phyloP scores from a whole-genome alignment of 2,797 vertebrate species.

The Monodelphis domestica region DNA sequence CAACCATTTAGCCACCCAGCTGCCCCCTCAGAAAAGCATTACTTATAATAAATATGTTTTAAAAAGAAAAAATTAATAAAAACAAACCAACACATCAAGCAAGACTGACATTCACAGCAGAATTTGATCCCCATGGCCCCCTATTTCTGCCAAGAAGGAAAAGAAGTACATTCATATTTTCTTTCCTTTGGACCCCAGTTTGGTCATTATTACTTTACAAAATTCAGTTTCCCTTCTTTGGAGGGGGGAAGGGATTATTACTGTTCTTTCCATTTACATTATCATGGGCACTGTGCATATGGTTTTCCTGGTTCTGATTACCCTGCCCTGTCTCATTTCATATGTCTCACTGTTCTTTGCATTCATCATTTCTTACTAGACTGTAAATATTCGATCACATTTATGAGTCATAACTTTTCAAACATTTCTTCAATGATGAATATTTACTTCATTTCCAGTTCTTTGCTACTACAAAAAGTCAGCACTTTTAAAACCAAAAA shows the following conservation, averaged over 20 bases:
- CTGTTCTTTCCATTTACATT: not conserved
- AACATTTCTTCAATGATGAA: not conserved
- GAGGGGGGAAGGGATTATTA: not conserved
- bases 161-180: not conserved
- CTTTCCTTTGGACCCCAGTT: not conserved
- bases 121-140: not conserved
- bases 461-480: not conserved
- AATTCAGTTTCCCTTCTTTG: not conserved
- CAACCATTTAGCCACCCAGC: not conserved
- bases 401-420: not conserved
- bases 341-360: not conserved
- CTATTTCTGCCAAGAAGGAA: not conserved
- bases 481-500: not conserved
- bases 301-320: not conserved
- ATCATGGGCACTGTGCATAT: not conserved
- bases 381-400: not conserved
- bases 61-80: not conserved
- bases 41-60: not conserved
- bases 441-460: not conserved
- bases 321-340: not conserved
- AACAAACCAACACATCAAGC: not conserved
- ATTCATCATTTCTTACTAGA: not conserved
- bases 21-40: not conserved
- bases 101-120: not conserved
- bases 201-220: not conserved